Base-by-base conservation (phyloP, 2,797 vertebrate species). In the Enteromius unitaeniatus region DNA sequence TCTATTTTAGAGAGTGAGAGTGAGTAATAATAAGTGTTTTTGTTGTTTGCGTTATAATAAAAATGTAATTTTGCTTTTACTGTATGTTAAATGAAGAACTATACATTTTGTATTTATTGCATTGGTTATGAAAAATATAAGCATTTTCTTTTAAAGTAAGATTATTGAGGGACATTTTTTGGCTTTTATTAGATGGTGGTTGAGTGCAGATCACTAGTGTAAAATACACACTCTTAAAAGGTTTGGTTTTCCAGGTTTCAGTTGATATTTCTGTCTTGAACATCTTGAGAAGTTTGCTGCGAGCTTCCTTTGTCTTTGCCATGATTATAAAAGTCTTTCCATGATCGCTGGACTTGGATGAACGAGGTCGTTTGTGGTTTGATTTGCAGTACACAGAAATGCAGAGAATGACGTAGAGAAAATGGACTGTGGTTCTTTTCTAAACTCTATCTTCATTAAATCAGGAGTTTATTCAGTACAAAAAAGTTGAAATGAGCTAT, bases 41-140 rank as follows among this genome's bases (percentile, higher is more conserved):
- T 21, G 58, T 51, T 0, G 26, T 85, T 60, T 81, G 17, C 89
- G 79, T 78, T 89, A 31, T 86, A 60, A 83, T 82, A 70, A 49
- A 49, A 78, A 19, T 58, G 21, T 62, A 53, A 34, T 68, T 89
- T 81, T 51, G 80, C 69, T 49, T 47, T 60, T 60, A 13, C 42
- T 40, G 40, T 40, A 37, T 68, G 68, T 73, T 68, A 81, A 83
- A 69, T 68, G 23, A 77, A 26, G 17, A 62, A 34, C 21, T 26
- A 77, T 82, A 53, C 37, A 64, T 78, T 83, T 84, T 90, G 51
- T 87, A 81, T 88, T 87, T 88, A 88, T 85, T 87, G 87, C 76
- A 70, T 47, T 65, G 21, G 31, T 72, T 58, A 42, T 70, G 11
- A 84, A 55, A 74, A 21, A 47, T n/a, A 37, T 23, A 49, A 45